These are phyloP conservation scores for Drosophila eohydei DNA, from an alignment of 2,888 invertebrate genomes.

Conservation along the genomic window DNA sequence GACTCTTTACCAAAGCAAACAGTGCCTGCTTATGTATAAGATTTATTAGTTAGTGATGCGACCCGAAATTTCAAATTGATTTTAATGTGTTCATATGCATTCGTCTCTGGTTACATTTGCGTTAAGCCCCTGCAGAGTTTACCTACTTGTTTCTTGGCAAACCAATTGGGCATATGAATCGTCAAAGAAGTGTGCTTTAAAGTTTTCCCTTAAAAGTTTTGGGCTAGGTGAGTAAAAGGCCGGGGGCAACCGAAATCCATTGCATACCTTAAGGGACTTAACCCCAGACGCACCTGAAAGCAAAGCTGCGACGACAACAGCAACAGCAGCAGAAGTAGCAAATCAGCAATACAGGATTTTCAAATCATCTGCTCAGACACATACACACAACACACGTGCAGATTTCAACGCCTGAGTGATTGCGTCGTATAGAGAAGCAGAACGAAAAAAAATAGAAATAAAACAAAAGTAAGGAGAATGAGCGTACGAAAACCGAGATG, in stretches of 20 bases:
- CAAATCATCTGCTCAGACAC: conserved; percentile 68
- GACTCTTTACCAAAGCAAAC: background rate
- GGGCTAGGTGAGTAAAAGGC: background rate
- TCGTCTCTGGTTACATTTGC: background rate
- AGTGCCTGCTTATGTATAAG: conserved; percentile 5
- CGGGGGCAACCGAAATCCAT: conserved; percentile 55
- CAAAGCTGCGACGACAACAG: conserved; percentile 73
- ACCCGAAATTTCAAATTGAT: background rate
- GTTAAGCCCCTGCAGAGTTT: background rate
- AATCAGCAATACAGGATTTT: conserved; percentile 77
- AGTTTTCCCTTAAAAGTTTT: conserved; percentile 30
- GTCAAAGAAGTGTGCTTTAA: conserved; percentile 40
- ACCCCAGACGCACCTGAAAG: conserved; percentile 74
- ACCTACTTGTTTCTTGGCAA: background rate
- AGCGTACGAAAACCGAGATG: conserved; percentile 28
- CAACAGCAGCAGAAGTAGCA: conserved; percentile 36
- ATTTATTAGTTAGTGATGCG: background rate
- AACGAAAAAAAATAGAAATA: conserved; percentile 36
- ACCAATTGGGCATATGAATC: conserved; percentile 21
- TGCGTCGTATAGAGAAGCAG: conserved; percentile 72
- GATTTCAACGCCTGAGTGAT: conserved; percentile 78
- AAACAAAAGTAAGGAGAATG: conserved; percentile 34
- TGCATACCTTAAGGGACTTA: conserved; percentile 80
- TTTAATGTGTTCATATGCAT: background rate
- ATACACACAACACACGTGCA: conserved; percentile 51